A percentile compares a stretch with the other conserved stretches of the same genome.
Evolutionary conservation across 2,888 invertebrate genomes (phyloP).

Genomic region (Perithous albicinctus): DNA sequence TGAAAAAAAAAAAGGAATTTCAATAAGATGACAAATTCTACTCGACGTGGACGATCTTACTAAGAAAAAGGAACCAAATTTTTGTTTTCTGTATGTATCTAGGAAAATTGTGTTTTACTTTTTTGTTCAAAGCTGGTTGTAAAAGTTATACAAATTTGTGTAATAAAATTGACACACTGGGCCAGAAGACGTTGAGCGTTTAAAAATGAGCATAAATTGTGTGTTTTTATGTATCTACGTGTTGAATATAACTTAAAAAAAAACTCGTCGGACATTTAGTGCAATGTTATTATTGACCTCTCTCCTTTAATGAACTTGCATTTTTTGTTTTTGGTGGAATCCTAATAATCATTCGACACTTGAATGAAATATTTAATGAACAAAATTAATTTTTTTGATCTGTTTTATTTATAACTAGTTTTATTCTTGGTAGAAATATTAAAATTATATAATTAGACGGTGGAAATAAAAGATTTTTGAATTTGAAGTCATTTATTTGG

Average conservation of each 20-base stretch:
- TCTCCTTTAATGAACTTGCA: no score
- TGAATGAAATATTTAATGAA: conserved; percentile 20
- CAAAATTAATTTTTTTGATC: neutral
- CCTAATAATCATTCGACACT: neutral
- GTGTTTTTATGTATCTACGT: conserved; percentile 29
- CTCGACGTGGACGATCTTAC: neutral
- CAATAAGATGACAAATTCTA: conserved; percentile 13
- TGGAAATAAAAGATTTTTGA: no score
- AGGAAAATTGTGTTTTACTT: neutral
- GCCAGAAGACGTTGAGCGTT: conserved; percentile 22
- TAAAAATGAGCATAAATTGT: conserved; percentile 2
- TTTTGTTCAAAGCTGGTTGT: neutral
- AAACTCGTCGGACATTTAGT: conserved; percentile 38
- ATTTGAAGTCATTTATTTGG: no score
- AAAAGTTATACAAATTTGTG: conserved; percentile 7
- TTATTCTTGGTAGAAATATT: neutral
- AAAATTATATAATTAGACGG: neutral
- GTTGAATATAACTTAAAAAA: conserved; percentile 25
- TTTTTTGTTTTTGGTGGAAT: no score
- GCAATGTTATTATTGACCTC: conserved; percentile 11
- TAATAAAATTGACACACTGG: conserved; percentile 3
- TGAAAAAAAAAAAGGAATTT: conserved; percentile 4
- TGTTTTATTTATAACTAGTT: neutral
- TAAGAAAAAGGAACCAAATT: neutral
- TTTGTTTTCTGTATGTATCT: neutral